These are phyloP conservation scores for Promerops cafer DNA, from an alignment of 2,113 vertebrate genomes.

Conservation along the genomic window DNA sequence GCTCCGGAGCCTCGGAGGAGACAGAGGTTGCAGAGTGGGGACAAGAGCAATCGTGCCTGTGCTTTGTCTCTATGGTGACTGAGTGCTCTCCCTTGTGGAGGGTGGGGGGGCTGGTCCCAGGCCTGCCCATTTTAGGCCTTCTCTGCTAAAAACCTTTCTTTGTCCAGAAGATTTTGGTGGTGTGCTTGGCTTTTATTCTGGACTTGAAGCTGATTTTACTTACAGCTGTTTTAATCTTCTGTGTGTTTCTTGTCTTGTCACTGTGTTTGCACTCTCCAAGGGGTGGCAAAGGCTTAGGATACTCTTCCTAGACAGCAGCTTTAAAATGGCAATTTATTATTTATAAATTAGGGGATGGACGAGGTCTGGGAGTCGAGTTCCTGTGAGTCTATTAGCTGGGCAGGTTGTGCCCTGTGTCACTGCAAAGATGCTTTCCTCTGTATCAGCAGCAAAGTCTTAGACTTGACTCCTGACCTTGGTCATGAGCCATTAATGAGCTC, in stretches of 20 bases:
- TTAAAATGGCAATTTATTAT: constrained; percentile 14
- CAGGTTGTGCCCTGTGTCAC: constrained; percentile 19
- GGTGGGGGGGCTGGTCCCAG: background rate
- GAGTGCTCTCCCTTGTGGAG: background rate
- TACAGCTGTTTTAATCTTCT: background rate
- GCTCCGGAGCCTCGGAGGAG: background rate
- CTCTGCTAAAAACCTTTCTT: background rate
- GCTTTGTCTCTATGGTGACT: constrained; percentile 37
- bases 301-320: background rate
- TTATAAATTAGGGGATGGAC: constrained; percentile 5
- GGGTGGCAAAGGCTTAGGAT: background rate
- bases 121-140: background rate
- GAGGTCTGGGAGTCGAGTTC: background rate
- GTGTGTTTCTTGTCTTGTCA: background rate
- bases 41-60: background rate
- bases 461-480: constrained; percentile 39
- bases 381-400: constrained; percentile 19
- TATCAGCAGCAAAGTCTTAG: constrained; percentile 4
- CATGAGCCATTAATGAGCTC: constrained; percentile 36
- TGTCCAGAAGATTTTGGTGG: background rate
- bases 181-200: background rate
- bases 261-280: background rate
- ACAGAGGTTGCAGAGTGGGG: background rate
- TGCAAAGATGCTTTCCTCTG: background rate
- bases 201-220: background rate